phyloP scores from a whole-genome alignment of 2,113 vertebrate species.

The Peucedramus taeniatus region DNA sequence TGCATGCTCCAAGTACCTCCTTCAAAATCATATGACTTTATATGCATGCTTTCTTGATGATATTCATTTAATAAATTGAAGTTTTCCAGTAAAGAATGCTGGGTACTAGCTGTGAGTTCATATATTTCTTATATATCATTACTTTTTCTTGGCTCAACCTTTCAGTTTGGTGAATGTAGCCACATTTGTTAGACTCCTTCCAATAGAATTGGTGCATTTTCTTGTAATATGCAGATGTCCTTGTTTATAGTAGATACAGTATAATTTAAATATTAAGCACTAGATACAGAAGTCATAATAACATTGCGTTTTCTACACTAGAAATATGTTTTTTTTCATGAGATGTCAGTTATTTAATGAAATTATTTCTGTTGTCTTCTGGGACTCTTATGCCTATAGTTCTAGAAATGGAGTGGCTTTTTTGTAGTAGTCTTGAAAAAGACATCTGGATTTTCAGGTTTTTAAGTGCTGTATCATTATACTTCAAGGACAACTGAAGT shows the following conservation, averaged over 20 bases:
- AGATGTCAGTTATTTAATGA: not conserved
- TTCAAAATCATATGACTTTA: not conserved
- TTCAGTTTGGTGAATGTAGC: not conserved
- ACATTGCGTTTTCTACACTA: not conserved
- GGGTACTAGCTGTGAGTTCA: not conserved
- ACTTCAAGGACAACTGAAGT: not conserved
- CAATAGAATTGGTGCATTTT: not conserved
- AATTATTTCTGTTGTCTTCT: not conserved
- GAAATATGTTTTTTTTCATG: accelerated
- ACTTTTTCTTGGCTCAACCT: not conserved
- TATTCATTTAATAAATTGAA: not conserved
- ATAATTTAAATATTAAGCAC: not conserved
- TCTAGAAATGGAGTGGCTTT: not conserved
- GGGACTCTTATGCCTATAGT: not conserved
- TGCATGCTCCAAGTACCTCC: not conserved
- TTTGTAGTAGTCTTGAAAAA: not conserved
- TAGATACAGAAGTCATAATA: not conserved
- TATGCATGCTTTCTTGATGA: not conserved
- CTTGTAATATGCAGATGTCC: not conserved
- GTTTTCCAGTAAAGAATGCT: not conserved
- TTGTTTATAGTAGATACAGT: not conserved
- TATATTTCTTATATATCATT: not conserved
- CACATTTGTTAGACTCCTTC: not conserved
- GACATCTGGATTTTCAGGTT: not conserved
- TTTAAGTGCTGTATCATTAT: not conserved